Evolutionary conservation across 2,888 invertebrate species (phyloP).

Genomic region (Hypomecis punctinalis): DNA sequence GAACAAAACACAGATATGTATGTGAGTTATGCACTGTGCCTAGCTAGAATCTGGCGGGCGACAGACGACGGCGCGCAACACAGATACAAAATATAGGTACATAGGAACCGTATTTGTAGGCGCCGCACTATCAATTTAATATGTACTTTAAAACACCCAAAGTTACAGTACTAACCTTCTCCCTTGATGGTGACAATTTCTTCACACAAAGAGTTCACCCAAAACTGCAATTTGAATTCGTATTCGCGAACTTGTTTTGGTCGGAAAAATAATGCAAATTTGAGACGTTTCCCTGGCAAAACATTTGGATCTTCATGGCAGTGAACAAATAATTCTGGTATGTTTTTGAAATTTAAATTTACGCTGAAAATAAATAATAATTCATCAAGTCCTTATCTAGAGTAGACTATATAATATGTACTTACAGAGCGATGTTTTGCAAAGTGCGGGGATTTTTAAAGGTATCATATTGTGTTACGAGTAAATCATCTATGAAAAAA

Average conservation of each 20-base stretch:
- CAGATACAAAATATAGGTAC: too few relatives aligned
- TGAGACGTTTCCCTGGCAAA: conserved; percentile 67
- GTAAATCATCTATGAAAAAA: too few relatives aligned
- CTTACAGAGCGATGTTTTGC: too few relatives aligned
- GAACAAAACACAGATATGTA: too few relatives aligned
- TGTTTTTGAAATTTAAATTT: conserved; percentile 76
- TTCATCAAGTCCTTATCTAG: not conserved
- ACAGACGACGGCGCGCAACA: too few relatives aligned
- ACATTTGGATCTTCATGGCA: conserved; percentile 70
- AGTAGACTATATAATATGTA: not conserved
- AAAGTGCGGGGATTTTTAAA: too few relatives aligned
- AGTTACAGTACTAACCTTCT: conserved; percentile 70
- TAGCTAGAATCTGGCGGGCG: too few relatives aligned
- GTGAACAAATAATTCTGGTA: conserved; percentile 80
- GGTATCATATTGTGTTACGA: too few relatives aligned
- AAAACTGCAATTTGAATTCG: conserved; percentile 79
- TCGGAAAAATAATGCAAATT: conserved; percentile 83
- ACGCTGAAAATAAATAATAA: conserved; percentile 67
- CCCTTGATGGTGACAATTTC: conserved; percentile 81
- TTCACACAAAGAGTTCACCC: conserved; percentile 82
- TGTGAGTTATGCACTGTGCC: too few relatives aligned
- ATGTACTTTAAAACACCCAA: not conserved
- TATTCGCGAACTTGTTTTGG: conserved; percentile 82
- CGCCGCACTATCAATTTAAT: too few relatives aligned
- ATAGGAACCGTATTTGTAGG: too few relatives aligned